phyloP scores from a whole-genome alignment of 2,888 invertebrate species.

The Axea sp. region DNA sequence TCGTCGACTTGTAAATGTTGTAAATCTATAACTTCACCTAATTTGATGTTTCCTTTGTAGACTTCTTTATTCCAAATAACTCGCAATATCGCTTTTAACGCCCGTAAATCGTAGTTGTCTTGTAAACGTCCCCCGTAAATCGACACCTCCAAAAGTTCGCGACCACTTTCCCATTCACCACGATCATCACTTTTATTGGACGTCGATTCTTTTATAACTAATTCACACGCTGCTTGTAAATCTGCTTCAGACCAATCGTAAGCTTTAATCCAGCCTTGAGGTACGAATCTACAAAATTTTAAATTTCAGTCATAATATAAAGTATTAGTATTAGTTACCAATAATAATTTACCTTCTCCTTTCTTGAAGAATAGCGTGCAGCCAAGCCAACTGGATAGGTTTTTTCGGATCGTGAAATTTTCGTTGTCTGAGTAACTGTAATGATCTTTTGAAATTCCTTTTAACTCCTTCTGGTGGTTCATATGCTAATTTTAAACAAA shows the following conservation, averaged over 20 bases:
- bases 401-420: constrained; percentile 77
- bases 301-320: no score
- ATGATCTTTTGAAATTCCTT: constrained; percentile 74
- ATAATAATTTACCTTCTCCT: constrained; percentile 85
- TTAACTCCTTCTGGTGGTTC: constrained; percentile 78
- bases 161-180: constrained; percentile 86
- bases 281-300: constrained; percentile 75
- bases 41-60: constrained; percentile 82
- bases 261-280: constrained; percentile 89
- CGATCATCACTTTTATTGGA: constrained; percentile 73
- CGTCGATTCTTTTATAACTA: constrained; percentile 79
- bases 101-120: constrained; percentile 86
- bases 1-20: constrained; percentile 81
- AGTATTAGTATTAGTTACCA: no score
- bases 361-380: constrained; percentile 95
- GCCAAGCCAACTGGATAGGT: constrained; percentile 89
- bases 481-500: constrained; percentile 76
- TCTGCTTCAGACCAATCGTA: constrained; percentile 94
- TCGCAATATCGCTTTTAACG: constrained; percentile 85
- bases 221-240: constrained; percentile 86
- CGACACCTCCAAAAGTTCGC: constrained; percentile 88
- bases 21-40: constrained; percentile 75
- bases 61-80: constrained; percentile 79
- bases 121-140: constrained; percentile 94
- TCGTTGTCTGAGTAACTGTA: constrained; percentile 72